Conservation (phyloP, 23 tunicate genomes). For the Phallusia fumigata region DNA sequence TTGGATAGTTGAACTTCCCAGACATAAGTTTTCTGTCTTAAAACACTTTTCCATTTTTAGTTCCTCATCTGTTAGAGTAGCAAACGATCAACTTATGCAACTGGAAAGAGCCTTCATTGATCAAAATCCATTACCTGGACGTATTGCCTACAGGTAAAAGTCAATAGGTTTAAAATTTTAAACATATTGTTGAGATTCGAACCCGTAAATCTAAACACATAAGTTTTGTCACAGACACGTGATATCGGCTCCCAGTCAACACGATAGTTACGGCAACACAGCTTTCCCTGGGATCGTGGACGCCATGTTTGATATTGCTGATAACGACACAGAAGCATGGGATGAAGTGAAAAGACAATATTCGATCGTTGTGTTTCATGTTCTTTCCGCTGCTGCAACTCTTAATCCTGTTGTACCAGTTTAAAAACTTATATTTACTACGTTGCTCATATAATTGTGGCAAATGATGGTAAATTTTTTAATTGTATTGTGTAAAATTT, state of each 20-base stretch:
- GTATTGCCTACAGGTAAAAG: conserved; percentile 57
- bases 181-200: neutral
- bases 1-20: neutral
- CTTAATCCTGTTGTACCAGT: conserved; percentile 47
- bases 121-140: conserved; percentile 49
- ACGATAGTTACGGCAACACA: conserved; percentile 46
- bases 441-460: too few species aligned
- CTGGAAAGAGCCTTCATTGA: conserved; percentile 81
- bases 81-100: conserved; percentile 85
- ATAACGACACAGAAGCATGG: conserved; percentile 31
- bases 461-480: too few species aligned
- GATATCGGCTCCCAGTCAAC: conserved; percentile 49
- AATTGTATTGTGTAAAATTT: too few species aligned
- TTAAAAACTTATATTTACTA: too few species aligned
- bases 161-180: neutral
- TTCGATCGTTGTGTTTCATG: conserved; percentile 68
- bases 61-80: conserved; percentile 6
- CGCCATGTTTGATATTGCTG: conserved; percentile 43
- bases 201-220: neutral
- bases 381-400: conserved; percentile 77
- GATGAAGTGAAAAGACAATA: conserved; percentile 58
- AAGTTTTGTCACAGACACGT: conserved; percentile 16
- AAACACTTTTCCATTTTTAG: neutral
- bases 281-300: conserved; percentile 45
- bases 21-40: neutral